Evolutionary conservation across 2,888 invertebrate genomes (phyloP), one percentile per base, ranked within the genome.

Genomic region (Drosophila yooni): DNA sequence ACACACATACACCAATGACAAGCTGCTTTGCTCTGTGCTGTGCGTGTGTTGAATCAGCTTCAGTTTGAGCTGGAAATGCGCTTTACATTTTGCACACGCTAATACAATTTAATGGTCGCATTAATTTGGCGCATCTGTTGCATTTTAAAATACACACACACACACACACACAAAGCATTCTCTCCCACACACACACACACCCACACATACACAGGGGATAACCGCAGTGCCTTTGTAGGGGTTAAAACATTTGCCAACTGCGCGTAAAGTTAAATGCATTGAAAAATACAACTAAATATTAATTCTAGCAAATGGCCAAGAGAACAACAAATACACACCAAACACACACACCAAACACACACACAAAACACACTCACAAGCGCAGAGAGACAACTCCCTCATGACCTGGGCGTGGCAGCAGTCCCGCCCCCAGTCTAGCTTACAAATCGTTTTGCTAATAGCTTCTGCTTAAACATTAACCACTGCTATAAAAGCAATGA

Each of bases 91-190:
- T 71, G 76, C 82, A 75, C 83, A 77, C 85, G 82, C 87, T 88
- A 87, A 88, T 88, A 87, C 88, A 88, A 88, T 88, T 88, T 88
- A 88, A 87, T 88, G 88, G 83, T 85, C 77, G 89, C 88, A 88
- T 88, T 88, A 85, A 88, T 89, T 88, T 88, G 85, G 88, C 87
- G 88, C 88, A 88, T 88, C 88, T 88, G 88, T 88, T 88, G 88
- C 88, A 88, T 88, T 88, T 88, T 85, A 87, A 88, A 88, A 81
- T 68, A 64, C 80, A 78, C 76, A 70, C 74, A 21, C 21, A 21
- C 21, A 21, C 21, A 74, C 70, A 40, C 61, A 13, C 53, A 15
- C 58, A 15, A 40, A 40, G 40, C n/a, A 18, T 40, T 21, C 46
- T 46, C 25, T 6, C 13, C 25, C 46, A 48, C 34, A n/a, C 48